These are phyloP conservation scores for Cygnus atratus DNA, from an alignment of 2,113 vertebrate species.

Conservation along the genomic window DNA sequence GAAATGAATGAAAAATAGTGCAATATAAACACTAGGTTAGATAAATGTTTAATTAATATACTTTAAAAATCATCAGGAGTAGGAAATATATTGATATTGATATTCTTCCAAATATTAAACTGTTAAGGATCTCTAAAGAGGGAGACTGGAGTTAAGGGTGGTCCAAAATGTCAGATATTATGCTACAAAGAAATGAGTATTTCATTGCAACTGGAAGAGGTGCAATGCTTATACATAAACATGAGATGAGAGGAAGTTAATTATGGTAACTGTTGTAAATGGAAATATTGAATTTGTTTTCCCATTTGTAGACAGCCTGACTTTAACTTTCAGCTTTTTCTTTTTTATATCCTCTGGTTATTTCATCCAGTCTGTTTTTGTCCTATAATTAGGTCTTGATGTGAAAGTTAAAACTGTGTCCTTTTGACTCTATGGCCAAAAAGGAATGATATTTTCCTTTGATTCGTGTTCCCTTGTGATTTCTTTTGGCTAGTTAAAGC, in stretches of 20 bases:
- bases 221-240: not conserved
- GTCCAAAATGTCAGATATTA: not conserved
- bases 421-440: not conserved
- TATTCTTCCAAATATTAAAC: not conserved
- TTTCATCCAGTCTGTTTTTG: not conserved
- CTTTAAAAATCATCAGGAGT: not conserved
- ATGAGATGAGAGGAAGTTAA: not conserved
- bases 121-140: not conserved
- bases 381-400: not conserved
- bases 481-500: accelerated
- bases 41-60: not conserved
- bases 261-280: not conserved
- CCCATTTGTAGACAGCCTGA: not conserved
- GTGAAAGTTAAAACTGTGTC: not conserved
- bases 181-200: not conserved
- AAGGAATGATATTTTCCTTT: not conserved
- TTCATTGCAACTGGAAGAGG: not conserved
- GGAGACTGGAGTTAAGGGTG: not conserved
- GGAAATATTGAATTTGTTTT: not conserved
- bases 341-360: not conserved
- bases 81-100: not conserved
- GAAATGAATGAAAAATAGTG: not conserved
- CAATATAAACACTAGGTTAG: not conserved
- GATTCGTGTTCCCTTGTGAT: not conserved
- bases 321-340: not conserved